phyloP scores from a whole-genome alignment of 1,140 invertebrate species.

The Stegodyphus dumicola region DNA sequence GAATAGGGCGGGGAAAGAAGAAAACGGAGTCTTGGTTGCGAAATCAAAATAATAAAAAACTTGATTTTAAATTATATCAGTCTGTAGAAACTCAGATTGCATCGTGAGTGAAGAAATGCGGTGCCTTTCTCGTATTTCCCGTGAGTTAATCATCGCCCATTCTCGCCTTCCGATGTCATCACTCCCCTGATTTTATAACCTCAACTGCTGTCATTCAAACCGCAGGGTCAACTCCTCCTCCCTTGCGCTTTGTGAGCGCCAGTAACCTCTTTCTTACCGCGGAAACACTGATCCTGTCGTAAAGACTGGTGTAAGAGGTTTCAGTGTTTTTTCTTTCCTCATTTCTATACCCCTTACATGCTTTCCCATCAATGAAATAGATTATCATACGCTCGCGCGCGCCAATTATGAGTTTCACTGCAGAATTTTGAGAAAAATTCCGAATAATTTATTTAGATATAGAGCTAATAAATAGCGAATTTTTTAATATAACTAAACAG shows the following conservation, averaged over 20 bases:
- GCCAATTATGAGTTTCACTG: too few relatives aligned
- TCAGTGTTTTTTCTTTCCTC: not conserved
- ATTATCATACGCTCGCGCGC: too few relatives aligned
- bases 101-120: not conserved
- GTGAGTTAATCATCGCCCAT: constrained; percentile 52
- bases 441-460: too few relatives aligned
- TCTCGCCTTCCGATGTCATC: constrained; percentile 41
- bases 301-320: not conserved
- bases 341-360: not conserved
- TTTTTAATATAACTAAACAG: too few relatives aligned
- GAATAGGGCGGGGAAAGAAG: not conserved
- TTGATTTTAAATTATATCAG: not conserved
- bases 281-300: not conserved
- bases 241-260: constrained; percentile 27
- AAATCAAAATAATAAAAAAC: not conserved
- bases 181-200: constrained; percentile 56
- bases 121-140: not conserved
- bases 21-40: not conserved
- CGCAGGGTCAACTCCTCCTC: constrained; percentile 8
- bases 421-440: too few relatives aligned
- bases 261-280: constrained; percentile 40
- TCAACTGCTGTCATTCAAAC: constrained; percentile 50
- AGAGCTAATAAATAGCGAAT: too few relatives aligned
- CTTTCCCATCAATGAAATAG: too few relatives aligned
- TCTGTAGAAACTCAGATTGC: not conserved